Evolutionary conservation across 2,797 vertebrate species (phyloP).

Genomic region (Smutsia temminckii): DNA sequence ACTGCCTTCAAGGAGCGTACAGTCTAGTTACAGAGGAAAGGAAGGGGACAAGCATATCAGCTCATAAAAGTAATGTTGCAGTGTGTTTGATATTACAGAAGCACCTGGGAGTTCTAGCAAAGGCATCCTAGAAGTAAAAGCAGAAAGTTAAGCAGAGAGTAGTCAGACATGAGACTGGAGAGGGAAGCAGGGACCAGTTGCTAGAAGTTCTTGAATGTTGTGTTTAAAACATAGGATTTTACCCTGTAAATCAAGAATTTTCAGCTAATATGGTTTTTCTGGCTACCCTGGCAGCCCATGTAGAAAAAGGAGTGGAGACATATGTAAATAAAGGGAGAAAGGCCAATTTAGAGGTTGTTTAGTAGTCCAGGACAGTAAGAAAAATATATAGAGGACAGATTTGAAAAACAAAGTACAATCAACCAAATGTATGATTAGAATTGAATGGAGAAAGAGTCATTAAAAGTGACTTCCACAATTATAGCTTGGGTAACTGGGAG

Average conservation of each 20-base stretch:
- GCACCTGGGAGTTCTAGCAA: not conserved
- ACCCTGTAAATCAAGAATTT: not conserved
- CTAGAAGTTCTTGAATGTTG: not conserved
- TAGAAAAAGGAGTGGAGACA: not conserved
- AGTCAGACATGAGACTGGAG: not conserved
- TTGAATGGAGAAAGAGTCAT: not conserved
- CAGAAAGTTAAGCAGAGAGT: not conserved
- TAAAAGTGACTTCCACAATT: not conserved
- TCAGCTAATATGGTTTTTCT: not conserved
- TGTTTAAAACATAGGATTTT: not conserved
- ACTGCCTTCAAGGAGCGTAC: not conserved
- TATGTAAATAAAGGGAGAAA: not conserved
- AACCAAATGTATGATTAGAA: not conserved
- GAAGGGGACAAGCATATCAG: not conserved
- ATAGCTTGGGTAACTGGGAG: not conserved
- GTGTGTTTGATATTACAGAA: not conserved
- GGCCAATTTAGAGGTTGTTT: not conserved
- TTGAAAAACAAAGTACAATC: not conserved
- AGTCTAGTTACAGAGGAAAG: not conserved
- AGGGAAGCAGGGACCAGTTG: not conserved
- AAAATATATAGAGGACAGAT: not conserved
- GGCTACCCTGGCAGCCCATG: not conserved
- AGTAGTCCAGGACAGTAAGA: not conserved
- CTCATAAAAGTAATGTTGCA: not conserved
- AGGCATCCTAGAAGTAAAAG: not conserved